Percentiles rank a stretch among this genome's conserved stretches.
Conservation (phyloP, 2,888 invertebrate species). For the Cryptus viduatorius region DNA sequence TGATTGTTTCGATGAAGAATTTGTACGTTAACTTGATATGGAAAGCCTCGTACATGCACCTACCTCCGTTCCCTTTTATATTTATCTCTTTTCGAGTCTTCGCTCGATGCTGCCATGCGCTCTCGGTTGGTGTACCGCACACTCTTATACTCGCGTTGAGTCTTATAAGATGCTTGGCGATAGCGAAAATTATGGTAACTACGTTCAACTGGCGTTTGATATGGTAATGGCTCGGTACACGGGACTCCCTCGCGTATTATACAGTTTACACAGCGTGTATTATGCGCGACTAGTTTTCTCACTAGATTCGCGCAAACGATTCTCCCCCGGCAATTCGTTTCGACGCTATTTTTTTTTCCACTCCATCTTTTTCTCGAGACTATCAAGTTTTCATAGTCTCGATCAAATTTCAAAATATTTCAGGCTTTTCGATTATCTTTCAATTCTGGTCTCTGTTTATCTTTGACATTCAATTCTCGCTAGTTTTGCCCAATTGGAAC, state of each 20-base stretch:
- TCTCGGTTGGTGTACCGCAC: constrained; percentile 20
- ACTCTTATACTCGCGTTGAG: constrained; percentile 64
- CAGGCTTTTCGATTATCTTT: too few species aligned
- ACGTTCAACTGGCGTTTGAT: constrained; percentile 69
- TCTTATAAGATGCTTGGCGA: constrained; percentile 70
- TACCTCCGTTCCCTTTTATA: constrained; percentile 1
- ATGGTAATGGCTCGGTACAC: constrained; percentile 70
- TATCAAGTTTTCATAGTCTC: too few species aligned
- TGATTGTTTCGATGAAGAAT: neutral
- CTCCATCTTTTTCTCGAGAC: constrained; percentile 5
- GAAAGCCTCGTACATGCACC: constrained; percentile 7
- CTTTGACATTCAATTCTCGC: too few species aligned
- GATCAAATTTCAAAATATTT: too few species aligned
- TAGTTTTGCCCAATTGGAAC: too few species aligned
- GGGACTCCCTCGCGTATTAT: constrained; percentile 39
- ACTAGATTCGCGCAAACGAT: constrained; percentile 55
- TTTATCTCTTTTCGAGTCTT: constrained; percentile 9
- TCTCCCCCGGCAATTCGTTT: neutral
- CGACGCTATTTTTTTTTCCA: constrained; percentile 14
- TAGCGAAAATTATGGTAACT: constrained; percentile 72
- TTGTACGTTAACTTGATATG: neutral
- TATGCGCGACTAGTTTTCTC: constrained; percentile 56
- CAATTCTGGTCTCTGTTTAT: too few species aligned
- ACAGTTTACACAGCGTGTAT: constrained; percentile 12
- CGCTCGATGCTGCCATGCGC: constrained; percentile 16